phyloP scores from a whole-genome alignment of 2,113 vertebrate genomes.

The Apus apus region DNA sequence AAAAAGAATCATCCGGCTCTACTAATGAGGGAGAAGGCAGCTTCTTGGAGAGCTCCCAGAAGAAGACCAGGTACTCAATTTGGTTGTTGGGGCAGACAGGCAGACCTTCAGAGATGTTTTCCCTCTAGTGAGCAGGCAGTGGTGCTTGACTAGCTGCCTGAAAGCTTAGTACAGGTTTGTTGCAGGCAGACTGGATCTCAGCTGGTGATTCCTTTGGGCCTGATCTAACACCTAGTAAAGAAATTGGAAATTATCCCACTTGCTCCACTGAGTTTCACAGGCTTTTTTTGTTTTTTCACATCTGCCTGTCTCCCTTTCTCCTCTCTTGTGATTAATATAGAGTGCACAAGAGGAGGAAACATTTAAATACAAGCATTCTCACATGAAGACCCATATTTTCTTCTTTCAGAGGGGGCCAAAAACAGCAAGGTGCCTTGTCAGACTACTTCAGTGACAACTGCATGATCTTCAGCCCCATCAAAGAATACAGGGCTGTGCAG shows the following conservation, averaged over 20 bases:
- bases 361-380: neutral
- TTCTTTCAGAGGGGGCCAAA: neutral
- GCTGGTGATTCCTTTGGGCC: neutral
- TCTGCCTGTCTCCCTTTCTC: neutral
- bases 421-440: neutral
- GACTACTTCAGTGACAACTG: neutral
- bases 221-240: constrained; percentile 38
- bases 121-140: fast-evolving
- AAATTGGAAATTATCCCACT: constrained; percentile 15
- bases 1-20: neutral
- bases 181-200: neutral
- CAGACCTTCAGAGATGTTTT: neutral
- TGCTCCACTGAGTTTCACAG: neutral
- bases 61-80: neutral
- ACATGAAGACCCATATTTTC: neutral
- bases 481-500: neutral
- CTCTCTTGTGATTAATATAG: constrained; percentile 20
- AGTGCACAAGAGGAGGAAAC: neutral
- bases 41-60: neutral
- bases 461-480: neutral
- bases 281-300: neutral
- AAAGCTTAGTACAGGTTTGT: fast-evolving
- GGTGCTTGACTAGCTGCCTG: neutral
- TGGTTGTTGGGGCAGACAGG: neutral
- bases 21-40: neutral